A percentile compares a stretch with the other conserved stretches of the same genome.
Conservation (phyloP, 2,113 vertebrate species). For the Leptocoma aspasia region DNA sequence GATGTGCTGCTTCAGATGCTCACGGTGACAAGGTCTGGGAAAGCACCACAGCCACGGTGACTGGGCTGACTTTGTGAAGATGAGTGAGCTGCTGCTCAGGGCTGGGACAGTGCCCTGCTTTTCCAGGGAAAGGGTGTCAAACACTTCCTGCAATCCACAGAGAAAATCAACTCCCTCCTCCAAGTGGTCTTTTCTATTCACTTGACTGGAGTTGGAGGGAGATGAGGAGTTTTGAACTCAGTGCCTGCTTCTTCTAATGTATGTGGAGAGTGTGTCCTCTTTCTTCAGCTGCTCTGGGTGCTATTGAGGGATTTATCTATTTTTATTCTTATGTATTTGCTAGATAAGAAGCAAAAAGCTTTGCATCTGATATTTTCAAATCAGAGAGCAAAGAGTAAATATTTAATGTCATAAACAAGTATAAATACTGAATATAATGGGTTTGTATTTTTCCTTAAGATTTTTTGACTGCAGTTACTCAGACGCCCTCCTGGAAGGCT, state of each 20-base stretch:
- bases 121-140: not conserved
- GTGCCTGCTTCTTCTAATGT: not conserved
- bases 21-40: fast-evolving
- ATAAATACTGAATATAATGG: not conserved
- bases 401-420: not conserved
- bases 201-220: not conserved
- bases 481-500: not conserved
- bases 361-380: not conserved
- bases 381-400: not conserved
- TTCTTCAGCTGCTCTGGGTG: not conserved
- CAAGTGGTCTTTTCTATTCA: not conserved
- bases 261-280: not conserved
- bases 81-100: not conserved
- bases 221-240: fast-evolving
- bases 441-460: not conserved
- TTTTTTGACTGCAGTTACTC: not conserved
- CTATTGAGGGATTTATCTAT: not conserved
- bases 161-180: not conserved
- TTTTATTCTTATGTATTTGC: not conserved
- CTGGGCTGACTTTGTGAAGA: fast-evolving
- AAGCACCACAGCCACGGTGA: fast-evolving
- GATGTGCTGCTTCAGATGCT: not conserved
- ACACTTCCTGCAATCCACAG: not conserved
- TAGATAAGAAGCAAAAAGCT: not conserved
- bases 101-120: not conserved